phyloP scores from a whole-genome alignment of 2,797 vertebrate species.

The Leuciscus waleckii region DNA sequence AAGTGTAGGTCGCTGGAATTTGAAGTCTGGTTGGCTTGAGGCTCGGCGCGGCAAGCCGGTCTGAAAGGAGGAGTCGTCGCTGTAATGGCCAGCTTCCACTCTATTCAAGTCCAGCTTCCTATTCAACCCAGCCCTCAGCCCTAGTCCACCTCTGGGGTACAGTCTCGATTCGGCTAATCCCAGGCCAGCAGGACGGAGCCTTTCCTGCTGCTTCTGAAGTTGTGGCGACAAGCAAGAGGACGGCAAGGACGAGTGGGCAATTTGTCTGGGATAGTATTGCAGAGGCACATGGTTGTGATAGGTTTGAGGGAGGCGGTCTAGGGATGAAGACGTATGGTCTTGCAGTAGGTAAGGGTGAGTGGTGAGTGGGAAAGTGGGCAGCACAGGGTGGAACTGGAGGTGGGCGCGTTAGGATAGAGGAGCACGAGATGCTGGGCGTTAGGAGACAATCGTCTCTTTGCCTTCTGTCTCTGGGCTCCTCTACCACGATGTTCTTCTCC shows the following conservation, averaged over 20 bases:
- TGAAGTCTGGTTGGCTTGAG: constrained; percentile 89
- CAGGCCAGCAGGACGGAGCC: constrained; percentile 59
- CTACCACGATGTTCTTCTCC: constrained; percentile 52
- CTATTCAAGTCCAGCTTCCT: constrained; percentile 68
- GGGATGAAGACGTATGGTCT: constrained; percentile 75
- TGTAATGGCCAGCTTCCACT: constrained; percentile 78
- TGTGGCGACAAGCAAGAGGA: constrained; percentile 68
- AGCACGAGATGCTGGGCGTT: constrained; percentile 79
- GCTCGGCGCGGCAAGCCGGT: constrained; percentile 81
- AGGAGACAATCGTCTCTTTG: constrained; percentile 68
- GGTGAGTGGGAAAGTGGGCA: constrained; percentile 75
- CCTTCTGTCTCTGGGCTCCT: constrained; percentile 67
- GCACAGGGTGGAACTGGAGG: constrained; percentile 76
- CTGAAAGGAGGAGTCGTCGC: constrained; percentile 79
- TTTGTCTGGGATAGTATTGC: constrained; percentile 68
- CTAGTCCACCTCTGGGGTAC: constrained; percentile 57
- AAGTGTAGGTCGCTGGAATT: constrained; percentile 80
- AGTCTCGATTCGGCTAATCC: constrained; percentile 64
- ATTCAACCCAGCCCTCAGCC: constrained; percentile 58
- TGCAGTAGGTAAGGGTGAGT: constrained; percentile 68
- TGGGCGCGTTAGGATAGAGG: constrained; percentile 79
- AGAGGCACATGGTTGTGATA: constrained; percentile 57
- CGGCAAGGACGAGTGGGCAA: constrained; percentile 40
- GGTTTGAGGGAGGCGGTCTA: constrained; percentile 76
- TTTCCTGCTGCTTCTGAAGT: constrained; percentile 65